Base-by-base conservation (phyloP, 2,113 vertebrate species). In the Alethe diademata region DNA sequence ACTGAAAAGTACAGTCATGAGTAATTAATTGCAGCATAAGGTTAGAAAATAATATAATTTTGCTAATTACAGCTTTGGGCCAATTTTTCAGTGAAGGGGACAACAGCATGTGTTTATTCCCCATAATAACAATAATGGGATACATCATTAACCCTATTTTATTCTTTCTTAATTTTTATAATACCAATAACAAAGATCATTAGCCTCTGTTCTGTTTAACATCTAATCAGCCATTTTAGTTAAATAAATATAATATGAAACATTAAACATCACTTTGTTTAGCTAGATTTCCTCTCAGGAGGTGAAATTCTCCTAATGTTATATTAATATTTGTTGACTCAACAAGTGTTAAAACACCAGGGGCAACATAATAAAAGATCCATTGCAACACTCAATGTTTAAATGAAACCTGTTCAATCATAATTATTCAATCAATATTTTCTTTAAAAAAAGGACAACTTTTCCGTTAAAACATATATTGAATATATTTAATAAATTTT, bases 71-170 rank as follows among this genome's bases (percentile, higher is more conserved):
- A 98, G 96, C 95, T 97, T 97, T 97, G 70, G 95, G 76, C 91
- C 51, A 17, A 95, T 96, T 97, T 97, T 98, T 97, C 90, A 94
- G 48, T 73, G 78, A 88, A 95, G 91, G 9, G 36, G 90, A 97
- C 96, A 97, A 97, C 80, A 94, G 88, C 85, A 86, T 97, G 93
- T 76, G 56, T 97, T 98, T 96, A 97, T 97, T 98, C 95, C 96
- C 95, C 86, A 50, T 95, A 97, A 98, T 94, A 97, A 98, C 94
- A 98, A 96, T 97, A 97, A 97, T 91, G 96, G 79, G 95, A 98
- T 96, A 97, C 97, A 97, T 98, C 97, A 97, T 98, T 98, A 98
- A 98, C 97, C 83, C 74, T 97, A 96, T 97, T 98, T 98, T 98
- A 97, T 96, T 97, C 91, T 97, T 98, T 97, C 91, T 95, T 88